A percentile compares a stretch with the other conserved stretches of the same genome.
phyloP scores from a whole-genome alignment of 1,140 invertebrate genomes.

The Cydia fagiglandana region DNA sequence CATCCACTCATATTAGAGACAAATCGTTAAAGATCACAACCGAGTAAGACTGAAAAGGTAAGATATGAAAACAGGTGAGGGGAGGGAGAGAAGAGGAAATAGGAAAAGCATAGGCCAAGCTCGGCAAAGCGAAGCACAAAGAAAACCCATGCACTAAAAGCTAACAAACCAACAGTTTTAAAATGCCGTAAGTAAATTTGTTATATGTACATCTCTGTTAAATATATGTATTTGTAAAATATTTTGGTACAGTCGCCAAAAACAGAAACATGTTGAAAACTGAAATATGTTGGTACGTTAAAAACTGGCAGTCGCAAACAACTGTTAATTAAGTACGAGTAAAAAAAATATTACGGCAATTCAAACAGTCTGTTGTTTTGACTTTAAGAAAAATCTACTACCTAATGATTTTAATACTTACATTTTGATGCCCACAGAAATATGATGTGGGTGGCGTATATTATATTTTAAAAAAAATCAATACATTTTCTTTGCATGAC shows the following conservation, averaged over 20 bases:
- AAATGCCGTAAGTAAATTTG: background rate
- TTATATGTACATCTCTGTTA: no score
- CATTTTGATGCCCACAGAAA: background rate
- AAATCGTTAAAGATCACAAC: conserved; percentile 14
- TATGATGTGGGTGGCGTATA: background rate
- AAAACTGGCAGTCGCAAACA: no score
- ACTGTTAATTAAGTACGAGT: no score
- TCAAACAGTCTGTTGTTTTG: background rate
- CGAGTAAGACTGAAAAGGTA: conserved; percentile 34
- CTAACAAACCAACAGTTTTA: background rate
- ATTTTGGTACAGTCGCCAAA: no score
- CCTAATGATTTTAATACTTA: background rate
- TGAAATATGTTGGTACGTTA: no score
- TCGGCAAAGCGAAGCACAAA: conserved; percentile 35
- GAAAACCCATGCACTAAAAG: conserved; percentile 21
- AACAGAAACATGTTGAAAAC: no score
- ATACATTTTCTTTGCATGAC: background rate
- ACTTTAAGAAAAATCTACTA: background rate
- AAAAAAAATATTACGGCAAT: background rate
- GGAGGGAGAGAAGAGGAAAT: conserved; percentile 35
- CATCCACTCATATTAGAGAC: background rate
- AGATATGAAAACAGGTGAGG: conserved; percentile 35
- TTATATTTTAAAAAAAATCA: background rate
- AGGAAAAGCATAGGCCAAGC: conserved; percentile 36
- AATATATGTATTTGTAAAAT: no score